Conservation (phyloP, 2,888 invertebrate species). For the Liodrosophila aerea region DNA sequence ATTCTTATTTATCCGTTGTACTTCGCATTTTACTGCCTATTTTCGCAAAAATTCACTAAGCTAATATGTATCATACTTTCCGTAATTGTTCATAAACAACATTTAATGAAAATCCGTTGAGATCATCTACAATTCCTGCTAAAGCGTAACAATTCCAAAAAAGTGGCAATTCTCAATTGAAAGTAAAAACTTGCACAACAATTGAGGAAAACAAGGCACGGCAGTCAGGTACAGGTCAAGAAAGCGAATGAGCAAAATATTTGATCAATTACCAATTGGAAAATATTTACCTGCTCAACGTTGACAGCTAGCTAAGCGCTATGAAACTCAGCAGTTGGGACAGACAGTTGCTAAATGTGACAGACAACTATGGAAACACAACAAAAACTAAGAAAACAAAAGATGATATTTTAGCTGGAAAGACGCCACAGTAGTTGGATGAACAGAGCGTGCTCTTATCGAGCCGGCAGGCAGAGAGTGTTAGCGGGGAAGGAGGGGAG, state of each 20-base stretch:
- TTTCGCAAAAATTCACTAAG: too few relatives aligned
- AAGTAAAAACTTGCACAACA: constrained; percentile 59
- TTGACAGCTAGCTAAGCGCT: constrained; percentile 59
- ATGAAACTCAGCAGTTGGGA: constrained; percentile 57
- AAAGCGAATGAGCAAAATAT: constrained; percentile 43
- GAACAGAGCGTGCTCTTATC: not conserved
- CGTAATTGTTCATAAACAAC: too few relatives aligned
- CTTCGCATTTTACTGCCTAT: not conserved
- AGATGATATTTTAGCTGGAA: not conserved
- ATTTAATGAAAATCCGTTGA: not conserved
- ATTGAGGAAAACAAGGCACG: constrained; percentile 39
- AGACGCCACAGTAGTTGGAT: constrained; percentile 51
- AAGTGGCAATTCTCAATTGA: constrained; percentile 37
- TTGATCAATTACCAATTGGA: constrained; percentile 57
- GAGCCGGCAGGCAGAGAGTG: too few relatives aligned
- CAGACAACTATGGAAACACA: constrained; percentile 68
- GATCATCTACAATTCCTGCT: constrained; percentile 3
- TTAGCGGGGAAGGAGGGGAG: not conserved
- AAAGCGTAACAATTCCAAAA: too few relatives aligned
- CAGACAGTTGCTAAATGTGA: constrained; percentile 72
- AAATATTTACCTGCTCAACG: constrained; percentile 46
- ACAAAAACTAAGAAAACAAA: constrained; percentile 57
- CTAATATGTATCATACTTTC: too few relatives aligned
- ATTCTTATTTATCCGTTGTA: not conserved
- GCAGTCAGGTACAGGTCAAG: not conserved